These are phyloP conservation scores for Marasmarcha lunaedactyla DNA, from an alignment of 2,888 invertebrate genomes.

Conservation along the genomic window DNA sequence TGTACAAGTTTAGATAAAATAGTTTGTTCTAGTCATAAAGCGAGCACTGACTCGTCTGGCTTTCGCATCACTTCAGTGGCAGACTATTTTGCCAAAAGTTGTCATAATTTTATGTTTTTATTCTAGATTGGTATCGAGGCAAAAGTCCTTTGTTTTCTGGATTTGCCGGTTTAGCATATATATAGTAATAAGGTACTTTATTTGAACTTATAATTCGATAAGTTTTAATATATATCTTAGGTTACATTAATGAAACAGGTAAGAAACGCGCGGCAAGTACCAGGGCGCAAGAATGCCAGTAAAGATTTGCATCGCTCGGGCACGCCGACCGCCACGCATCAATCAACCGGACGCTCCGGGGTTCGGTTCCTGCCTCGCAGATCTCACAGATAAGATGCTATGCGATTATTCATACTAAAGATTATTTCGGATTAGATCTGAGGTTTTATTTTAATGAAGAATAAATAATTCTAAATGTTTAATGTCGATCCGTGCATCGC, in stretches of 20 bases:
- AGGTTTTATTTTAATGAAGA: too few relatives aligned
- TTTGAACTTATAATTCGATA: too few relatives aligned
- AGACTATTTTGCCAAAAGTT: conserved; percentile 1
- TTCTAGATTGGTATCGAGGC: not conserved
- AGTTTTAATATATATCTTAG: too few relatives aligned
- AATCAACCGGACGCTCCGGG: conserved; percentile 30
- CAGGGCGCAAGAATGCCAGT: conserved; percentile 6
- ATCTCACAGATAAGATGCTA: conserved; percentile 28
- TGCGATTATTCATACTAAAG: conserved; percentile 29
- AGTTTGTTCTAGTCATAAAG: not conserved
- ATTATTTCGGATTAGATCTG: not conserved
- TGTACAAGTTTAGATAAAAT: not conserved
- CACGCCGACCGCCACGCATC: conserved; percentile 28
- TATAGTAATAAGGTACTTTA: too few relatives aligned
- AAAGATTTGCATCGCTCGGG: conserved; percentile 12
- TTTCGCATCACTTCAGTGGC: not conserved
- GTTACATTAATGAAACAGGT: too few relatives aligned
- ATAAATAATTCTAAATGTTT: too few relatives aligned
- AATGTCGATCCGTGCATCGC: too few relatives aligned
- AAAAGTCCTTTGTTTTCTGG: not conserved
- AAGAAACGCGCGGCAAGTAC: conserved; percentile 9
- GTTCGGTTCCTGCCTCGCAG: conserved; percentile 26
- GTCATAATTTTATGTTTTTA: conserved; percentile 1
- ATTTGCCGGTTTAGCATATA: too few relatives aligned
- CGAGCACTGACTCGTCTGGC: not conserved